These are phyloP conservation scores for Cephus nigrinus DNA, from an alignment of 2,888 invertebrate genomes.

Conservation along the genomic window DNA sequence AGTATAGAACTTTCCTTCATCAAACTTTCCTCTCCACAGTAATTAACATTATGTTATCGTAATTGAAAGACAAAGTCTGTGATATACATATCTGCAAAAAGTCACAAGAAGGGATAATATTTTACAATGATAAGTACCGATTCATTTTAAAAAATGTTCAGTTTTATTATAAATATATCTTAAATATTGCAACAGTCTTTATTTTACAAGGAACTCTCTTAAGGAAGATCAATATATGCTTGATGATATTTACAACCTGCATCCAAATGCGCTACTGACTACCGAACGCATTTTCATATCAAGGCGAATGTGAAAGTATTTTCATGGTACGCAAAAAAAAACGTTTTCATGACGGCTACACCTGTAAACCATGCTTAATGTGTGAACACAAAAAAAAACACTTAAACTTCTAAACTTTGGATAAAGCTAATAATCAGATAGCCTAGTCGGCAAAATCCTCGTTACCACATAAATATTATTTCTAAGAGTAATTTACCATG, in stretches of 20 bases:
- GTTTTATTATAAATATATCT: slow-evolving; percentile 47
- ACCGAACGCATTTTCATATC: slow-evolving; percentile 9
- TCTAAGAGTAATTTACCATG: not conserved
- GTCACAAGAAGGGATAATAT: not conserved
- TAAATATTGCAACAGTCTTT: slow-evolving; percentile 46
- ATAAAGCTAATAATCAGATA: slow-evolving; percentile 34
- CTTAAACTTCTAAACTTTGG: slow-evolving; percentile 29
- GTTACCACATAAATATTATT: slow-evolving; percentile 16
- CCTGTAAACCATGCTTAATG: not conserved
- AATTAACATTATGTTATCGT: not conserved
- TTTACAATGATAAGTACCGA: not conserved
- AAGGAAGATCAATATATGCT: slow-evolving; percentile 13
- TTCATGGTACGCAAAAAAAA: not conserved
- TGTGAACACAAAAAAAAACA: slow-evolving; percentile 11
- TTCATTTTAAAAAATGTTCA: slow-evolving; percentile 8
- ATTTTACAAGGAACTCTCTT: slow-evolving; percentile 34
- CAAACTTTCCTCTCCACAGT: not conserved
- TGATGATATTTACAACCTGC: slow-evolving; percentile 27
- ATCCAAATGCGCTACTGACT: slow-evolving; percentile 26
- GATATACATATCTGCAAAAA: not conserved
- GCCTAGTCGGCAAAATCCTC: slow-evolving; percentile 25
- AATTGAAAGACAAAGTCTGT: not conserved
- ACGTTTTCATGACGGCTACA: not conserved
- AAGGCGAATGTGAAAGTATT: not conserved
- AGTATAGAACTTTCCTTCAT: not conserved